phyloP scores from a whole-genome alignment of 2,888 invertebrate species.

The Tachystola acroxantha region DNA sequence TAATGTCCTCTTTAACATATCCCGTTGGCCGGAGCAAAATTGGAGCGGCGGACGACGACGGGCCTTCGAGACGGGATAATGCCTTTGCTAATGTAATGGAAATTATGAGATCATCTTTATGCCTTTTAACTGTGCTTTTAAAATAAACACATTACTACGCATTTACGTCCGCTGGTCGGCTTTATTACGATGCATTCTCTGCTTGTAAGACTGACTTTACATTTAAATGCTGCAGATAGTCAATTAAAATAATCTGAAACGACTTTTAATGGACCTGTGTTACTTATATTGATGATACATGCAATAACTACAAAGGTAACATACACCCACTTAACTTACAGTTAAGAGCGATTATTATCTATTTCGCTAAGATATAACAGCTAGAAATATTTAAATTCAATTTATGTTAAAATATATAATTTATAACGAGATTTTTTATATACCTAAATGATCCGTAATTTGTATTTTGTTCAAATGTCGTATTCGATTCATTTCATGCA shows the following conservation, averaged over 20 bases:
- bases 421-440: no score
- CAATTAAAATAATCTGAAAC: conserved; percentile 33
- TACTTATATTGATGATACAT: no score
- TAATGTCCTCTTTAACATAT: conserved; percentile 77
- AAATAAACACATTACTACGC: conserved; percentile 64
- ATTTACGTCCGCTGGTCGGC: conserved; percentile 27
- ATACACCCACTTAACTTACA: no score
- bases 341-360: no score
- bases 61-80: conserved; percentile 58
- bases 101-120: conserved; percentile 68
- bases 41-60: conserved; percentile 42
- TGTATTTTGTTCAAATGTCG: no score
- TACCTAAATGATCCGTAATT: no score
- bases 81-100: conserved; percentile 65
- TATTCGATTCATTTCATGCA: no score
- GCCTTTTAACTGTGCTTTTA: conserved; percentile 63
- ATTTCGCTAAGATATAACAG: no score
- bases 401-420: no score
- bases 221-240: conserved; percentile 34
- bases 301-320: no score
- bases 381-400: no score
- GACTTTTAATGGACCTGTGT: conserved; percentile 19
- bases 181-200: conserved; percentile 35
- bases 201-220: conserved; percentile 29
- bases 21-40: conserved; percentile 62